Percentiles rank a stretch among this genome's conserved stretches.
Conservation (phyloP, 2,113 vertebrate species). For the Pituophis catenifer region DNA sequence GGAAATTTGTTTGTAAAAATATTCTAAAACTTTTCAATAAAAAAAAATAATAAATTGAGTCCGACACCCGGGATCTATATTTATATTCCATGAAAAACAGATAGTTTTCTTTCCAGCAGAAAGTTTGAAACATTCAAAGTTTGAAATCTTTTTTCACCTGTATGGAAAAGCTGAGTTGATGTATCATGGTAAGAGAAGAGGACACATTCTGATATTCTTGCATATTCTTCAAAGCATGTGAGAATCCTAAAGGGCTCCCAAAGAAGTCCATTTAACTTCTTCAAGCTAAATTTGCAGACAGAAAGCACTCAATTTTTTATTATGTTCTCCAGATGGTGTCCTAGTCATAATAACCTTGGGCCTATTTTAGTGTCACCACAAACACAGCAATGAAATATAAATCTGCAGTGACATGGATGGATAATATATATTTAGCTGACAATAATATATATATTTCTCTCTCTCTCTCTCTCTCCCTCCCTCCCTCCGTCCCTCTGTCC, state of each 20-base stretch:
- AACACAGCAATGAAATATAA: not conserved
- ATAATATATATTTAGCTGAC: not conserved
- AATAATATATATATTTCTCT: not conserved
- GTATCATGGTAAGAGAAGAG: not conserved
- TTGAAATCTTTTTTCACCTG: not conserved
- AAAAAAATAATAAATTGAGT: not conserved
- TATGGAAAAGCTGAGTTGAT: not conserved
- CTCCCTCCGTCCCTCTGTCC: not conserved
- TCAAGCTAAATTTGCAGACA: not conserved
- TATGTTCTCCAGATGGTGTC: not conserved
- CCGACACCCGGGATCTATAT: not conserved
- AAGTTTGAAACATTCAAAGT: not conserved
- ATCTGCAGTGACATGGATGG: not conserved
- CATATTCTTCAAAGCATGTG: not conserved
- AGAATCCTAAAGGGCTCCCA: not conserved
- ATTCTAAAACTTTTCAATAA: too few relatives aligned
- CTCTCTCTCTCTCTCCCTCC: not conserved
- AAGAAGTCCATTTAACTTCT: not conserved
- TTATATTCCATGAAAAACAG: not conserved
- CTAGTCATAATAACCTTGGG: not conserved
- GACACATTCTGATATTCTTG: not conserved
- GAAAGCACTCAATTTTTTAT: not conserved
- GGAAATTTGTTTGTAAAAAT: too few relatives aligned
- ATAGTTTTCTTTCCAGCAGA: not conserved
- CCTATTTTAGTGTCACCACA: not conserved